A percentile compares a stretch with the other conserved stretches of the same genome.
Conservation (phyloP, 2,113 vertebrate genomes). For the Antennarius striatus region DNA sequence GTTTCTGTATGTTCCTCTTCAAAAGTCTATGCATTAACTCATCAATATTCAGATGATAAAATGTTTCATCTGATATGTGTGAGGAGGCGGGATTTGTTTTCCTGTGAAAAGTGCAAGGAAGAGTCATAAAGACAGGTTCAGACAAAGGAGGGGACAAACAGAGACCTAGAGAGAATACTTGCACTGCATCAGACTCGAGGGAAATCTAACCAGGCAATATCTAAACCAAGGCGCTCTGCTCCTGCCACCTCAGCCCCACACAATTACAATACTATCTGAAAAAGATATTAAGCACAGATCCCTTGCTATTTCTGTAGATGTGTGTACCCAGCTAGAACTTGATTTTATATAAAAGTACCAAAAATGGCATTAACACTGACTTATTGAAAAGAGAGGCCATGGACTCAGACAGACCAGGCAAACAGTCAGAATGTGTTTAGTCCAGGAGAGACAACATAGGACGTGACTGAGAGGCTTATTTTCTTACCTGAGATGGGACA, state of each 20-base stretch:
- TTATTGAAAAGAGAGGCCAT: conserved; percentile 62
- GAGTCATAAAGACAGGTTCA: conserved; percentile 21
- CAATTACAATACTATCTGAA: conserved; percentile 79
- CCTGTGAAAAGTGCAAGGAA: not conserved
- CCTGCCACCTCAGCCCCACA: conserved; percentile 69
- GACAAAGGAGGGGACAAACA: conserved; percentile 6
- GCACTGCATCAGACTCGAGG: conserved; percentile 65
- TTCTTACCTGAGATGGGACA: conserved; percentile 19
- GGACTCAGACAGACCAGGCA: conserved; percentile 33
- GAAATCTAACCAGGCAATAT: conserved; percentile 80
- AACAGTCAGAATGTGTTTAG: conserved; percentile 40
- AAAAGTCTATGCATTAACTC: not conserved
- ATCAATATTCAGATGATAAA: not conserved
- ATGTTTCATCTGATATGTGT: conserved; percentile 1
- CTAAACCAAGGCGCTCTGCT: conserved; percentile 60
- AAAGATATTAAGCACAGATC: conserved; percentile 76
- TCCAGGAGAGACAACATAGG: conserved; percentile 1
- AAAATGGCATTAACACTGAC: conserved; percentile 65
- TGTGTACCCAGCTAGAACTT: conserved; percentile 21
- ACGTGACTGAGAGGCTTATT: not conserved
- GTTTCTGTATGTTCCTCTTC: not conserved
- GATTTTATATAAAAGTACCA: conserved; percentile 63
- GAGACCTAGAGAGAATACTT: conserved; percentile 55
- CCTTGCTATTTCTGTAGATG: conserved; percentile 64
- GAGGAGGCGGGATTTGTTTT: conserved; percentile 6